Base-by-base conservation (phyloP, 2,797 vertebrate species). In the Notoglanidium macrostoma region DNA sequence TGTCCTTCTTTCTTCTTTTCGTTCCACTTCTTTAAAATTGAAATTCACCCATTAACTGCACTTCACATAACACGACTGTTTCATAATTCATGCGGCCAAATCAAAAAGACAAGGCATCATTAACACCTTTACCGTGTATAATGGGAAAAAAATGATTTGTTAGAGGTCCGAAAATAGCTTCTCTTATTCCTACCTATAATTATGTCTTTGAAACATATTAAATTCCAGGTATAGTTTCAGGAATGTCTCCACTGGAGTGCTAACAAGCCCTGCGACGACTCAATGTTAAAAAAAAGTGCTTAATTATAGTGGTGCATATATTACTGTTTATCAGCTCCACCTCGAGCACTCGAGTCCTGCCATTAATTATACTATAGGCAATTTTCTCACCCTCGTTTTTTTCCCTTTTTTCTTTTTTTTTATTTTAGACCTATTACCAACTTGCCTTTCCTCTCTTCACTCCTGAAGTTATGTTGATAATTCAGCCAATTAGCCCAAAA, bases 71-170 rank as follows among this genome's bases (percentile, higher is more conserved):
- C 93, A 93, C 91, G 89, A 87, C 90, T 91, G 90, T 95, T 96
- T 94, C 86, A 94, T 94, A 95, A 95, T 95, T 95, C 93, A 96
- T 95, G 94, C 89, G 74, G 91, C 90, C 92, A 95, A 95, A 95
- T 95, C 93, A 95, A 94, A 93, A 95, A 93, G 94, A 94, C 94
- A 94, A 93, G 93, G 91, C 92, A 92, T 95, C 93, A 96, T 96
- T 96, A 96, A 95, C 94, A 96, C 94, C 93, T 95, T 95, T 95
- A 95, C 94, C 92, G 91, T 92, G 91, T 94, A 93, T 95, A 95
- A 96, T 94, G 90, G 83, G 92, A 92, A 95, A 91, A 94, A 96
- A 95, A 94, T 95, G 94, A 96, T 96, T 95, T 94, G 94, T 95
- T 95, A 93, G 92, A 94, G 91, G 91, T 94, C 94, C 94, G 92